phyloP scores from a whole-genome alignment of 2,888 invertebrate genomes.

The Pyrgus malvae region DNA sequence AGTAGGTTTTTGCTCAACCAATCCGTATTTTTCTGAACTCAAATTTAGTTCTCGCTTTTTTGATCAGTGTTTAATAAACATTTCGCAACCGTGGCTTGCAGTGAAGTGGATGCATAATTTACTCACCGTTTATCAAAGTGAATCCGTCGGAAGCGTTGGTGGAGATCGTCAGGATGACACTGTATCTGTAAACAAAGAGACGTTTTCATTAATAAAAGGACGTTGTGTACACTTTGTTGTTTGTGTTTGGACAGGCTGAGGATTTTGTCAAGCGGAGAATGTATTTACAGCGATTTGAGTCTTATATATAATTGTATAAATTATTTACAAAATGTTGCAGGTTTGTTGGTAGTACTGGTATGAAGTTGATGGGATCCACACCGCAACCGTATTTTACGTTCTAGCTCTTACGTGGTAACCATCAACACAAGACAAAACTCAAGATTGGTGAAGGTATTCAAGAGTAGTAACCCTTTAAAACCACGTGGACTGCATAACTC shows the following conservation, averaged over 20 bases:
- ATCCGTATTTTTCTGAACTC: constrained; percentile 1
- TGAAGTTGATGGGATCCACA: too few species aligned
- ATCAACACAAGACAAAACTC: too few species aligned
- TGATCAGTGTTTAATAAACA: neutral
- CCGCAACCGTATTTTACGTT: too few species aligned
- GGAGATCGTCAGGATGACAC: constrained; percentile 72
- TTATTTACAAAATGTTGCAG: too few species aligned
- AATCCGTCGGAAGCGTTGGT: constrained; percentile 69
- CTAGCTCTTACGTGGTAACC: too few species aligned
- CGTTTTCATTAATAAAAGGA: neutral
- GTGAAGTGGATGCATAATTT: constrained; percentile 13
- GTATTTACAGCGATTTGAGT: too few species aligned
- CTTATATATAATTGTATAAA: too few species aligned
- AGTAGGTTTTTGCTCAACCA: constrained; percentile 1
- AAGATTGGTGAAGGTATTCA: too few species aligned
- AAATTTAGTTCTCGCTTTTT: neutral
- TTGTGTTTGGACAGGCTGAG: neutral
- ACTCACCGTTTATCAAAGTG: constrained; percentile 72
- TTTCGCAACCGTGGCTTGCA: neutral
- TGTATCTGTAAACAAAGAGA: constrained; percentile 62
- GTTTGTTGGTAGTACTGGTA: too few species aligned
- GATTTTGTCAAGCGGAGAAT: too few species aligned
- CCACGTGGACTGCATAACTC: too few species aligned
- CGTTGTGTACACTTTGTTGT: neutral
- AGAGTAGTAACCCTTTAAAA: too few species aligned